These are phyloP conservation scores for Gryllus bimaculatus DNA, from an alignment of 1,140 invertebrate species.

Conservation along the genomic window DNA sequence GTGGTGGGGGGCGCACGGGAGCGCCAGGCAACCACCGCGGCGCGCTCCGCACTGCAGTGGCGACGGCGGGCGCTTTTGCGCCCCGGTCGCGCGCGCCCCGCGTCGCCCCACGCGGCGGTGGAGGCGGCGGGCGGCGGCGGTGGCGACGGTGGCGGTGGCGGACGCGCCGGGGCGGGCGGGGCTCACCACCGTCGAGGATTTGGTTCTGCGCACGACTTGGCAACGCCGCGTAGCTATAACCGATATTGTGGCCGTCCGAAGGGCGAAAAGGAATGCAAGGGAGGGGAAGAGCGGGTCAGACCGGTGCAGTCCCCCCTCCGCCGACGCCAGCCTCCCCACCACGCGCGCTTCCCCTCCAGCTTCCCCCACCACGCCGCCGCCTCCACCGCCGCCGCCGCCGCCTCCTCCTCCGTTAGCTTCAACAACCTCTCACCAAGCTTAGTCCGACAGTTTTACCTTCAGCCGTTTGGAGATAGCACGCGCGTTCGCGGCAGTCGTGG, in stretches of 20 bases:
- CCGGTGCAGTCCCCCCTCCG: slow-evolving; percentile 17
- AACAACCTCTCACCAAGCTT: slow-evolving; percentile 33
- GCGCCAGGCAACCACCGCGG: too few relatives aligned
- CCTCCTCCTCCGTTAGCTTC: slow-evolving; percentile 26
- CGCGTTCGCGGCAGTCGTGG: neutral
- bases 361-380: slow-evolving; percentile 14
- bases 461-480: slow-evolving; percentile 31
- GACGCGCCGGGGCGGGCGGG: neutral
- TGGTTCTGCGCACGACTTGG: slow-evolving; percentile 33
- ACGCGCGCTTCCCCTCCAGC: neutral
- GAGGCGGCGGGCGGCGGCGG: slow-evolving; percentile 1
- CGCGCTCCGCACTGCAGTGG: neutral
- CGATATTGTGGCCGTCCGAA: slow-evolving; percentile 38
- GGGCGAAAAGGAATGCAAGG: slow-evolving; percentile 26
- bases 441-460: slow-evolving; percentile 35
- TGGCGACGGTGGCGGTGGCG: neutral
- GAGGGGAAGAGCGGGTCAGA: slow-evolving; percentile 33
- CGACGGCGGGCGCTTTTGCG: neutral
- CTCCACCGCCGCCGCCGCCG: neutral
- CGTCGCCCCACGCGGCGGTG: too few relatives aligned
- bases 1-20: too few relatives aligned
- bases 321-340: slow-evolving; percentile 1
- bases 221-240: slow-evolving; percentile 39
- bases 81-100: too few relatives aligned
- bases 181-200: slow-evolving; percentile 6